Conservation (phyloP, 2,797 vertebrate species). For the Hydrolagus colliei region DNA sequence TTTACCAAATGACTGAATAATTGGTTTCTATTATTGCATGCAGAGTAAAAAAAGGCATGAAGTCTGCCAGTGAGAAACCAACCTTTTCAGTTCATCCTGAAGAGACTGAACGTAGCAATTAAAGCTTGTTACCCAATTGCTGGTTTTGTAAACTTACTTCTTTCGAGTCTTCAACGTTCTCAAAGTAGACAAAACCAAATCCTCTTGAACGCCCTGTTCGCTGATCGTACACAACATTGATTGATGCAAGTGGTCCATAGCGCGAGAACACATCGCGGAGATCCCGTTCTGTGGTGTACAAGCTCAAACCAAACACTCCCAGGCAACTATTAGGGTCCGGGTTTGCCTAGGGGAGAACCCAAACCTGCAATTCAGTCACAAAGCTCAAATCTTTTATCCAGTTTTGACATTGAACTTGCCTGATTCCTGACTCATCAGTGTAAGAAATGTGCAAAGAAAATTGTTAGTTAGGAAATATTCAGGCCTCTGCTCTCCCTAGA, state of each 20-base stretch:
- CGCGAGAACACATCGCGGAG: constrained; percentile 31
- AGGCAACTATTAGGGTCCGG: constrained; percentile 30
- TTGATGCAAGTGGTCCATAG: constrained; percentile 29
- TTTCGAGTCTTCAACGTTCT: constrained; percentile 32
- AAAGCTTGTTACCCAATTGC: neutral
- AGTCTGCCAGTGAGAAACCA: neutral
- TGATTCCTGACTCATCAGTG: neutral
- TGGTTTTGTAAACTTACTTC: constrained; percentile 20
- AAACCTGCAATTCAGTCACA: neutral
- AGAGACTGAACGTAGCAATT: neutral
- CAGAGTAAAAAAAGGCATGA: neutral
- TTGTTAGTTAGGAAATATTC: neutral
- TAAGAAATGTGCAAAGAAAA: neutral
- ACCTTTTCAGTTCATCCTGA: neutral
- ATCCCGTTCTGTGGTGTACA: constrained; percentile 33
- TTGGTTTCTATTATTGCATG: neutral
- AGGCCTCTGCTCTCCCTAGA: neutral
- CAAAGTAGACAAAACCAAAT: constrained; percentile 34
- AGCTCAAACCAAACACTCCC: constrained; percentile 33
- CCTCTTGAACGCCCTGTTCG: constrained; percentile 33
- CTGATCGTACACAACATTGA: constrained; percentile 33
- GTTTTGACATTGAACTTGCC: too few relatives aligned
- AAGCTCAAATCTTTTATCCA: neutral
- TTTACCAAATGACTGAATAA: neutral
- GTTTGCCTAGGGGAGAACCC: constrained; percentile 12